These are phyloP conservation scores for Maniola jurtina DNA, from an alignment of 1,140 invertebrate genomes.

Conservation along the genomic window DNA sequence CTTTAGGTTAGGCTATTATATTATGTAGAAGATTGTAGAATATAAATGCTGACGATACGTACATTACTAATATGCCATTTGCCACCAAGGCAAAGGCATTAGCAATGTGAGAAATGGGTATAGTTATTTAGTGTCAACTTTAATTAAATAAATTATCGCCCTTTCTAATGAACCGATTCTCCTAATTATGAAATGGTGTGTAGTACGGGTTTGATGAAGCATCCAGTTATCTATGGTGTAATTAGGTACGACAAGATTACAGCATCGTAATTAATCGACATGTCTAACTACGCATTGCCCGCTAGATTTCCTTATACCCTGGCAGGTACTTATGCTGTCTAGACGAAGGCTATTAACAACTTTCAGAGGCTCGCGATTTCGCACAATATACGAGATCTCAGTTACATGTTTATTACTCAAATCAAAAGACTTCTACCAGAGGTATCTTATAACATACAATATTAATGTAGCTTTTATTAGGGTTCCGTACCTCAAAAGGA, in stretches of 20 bases:
- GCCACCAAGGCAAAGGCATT: too few relatives aligned
- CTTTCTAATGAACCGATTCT: not conserved
- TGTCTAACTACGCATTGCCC: not conserved
- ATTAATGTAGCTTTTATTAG: too few relatives aligned
- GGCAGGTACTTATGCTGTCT: not conserved
- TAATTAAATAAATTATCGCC: not conserved
- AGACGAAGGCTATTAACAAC: conserved; percentile 4
- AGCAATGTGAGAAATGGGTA: not conserved
- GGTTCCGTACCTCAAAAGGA: too few relatives aligned
- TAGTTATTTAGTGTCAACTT: too few relatives aligned
- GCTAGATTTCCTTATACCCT: conserved; percentile 2
- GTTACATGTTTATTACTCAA: too few relatives aligned
- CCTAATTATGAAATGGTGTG: conserved; percentile 1
- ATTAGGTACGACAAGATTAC: not conserved
- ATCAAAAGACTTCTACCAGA: too few relatives aligned
- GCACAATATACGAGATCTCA: not conserved
- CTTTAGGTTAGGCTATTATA: too few relatives aligned
- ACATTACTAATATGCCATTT: too few relatives aligned
- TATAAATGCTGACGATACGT: too few relatives aligned
- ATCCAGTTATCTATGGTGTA: conserved; percentile 5
- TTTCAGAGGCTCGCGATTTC: not conserved
- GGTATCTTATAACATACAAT: too few relatives aligned
- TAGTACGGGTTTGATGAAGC: conserved; percentile 3
- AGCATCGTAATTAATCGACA: not conserved
- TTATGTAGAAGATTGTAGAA: too few relatives aligned